phyloP scores from a whole-genome alignment of 2,797 vertebrate species.

The Xiphorhynchus erythropygius region DNA sequence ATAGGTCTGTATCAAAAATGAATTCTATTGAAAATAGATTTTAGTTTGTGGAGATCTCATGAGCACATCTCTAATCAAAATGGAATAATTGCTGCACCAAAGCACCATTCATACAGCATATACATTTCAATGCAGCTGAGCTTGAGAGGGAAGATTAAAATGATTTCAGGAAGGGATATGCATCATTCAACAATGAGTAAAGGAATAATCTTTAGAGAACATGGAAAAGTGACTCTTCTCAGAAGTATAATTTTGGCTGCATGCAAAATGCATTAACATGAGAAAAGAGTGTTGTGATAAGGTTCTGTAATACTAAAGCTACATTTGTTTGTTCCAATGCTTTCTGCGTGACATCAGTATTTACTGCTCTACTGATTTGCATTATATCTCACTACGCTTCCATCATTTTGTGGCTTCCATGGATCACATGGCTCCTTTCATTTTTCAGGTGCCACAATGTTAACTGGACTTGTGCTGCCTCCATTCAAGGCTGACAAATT shows the following conservation, averaged over 20 bases:
- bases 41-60: not conserved
- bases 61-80: slow-evolving; percentile 16
- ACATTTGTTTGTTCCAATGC: not conserved
- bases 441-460: not conserved
- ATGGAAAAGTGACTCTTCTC: slow-evolving; percentile 18
- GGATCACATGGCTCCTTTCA: not conserved
- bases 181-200: slow-evolving; percentile 41
- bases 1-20: not conserved
- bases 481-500: not conserved
- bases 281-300: not conserved
- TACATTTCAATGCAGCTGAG: slow-evolving; percentile 21
- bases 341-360: not conserved
- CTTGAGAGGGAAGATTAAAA: slow-evolving; percentile 41
- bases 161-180: slow-evolving; percentile 31
- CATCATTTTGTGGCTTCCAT: not conserved
- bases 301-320: not conserved
- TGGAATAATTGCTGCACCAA: slow-evolving; percentile 31
- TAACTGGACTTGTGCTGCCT: not conserved
- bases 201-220: slow-evolving; percentile 41
- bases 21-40: not conserved
- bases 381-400: not conserved
- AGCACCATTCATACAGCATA: not conserved
- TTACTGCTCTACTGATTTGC: not conserved
- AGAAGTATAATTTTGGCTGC: slow-evolving; percentile 6
- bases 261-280: slow-evolving; percentile 1